Evolutionary conservation across 2,113 vertebrate genomes (phyloP), one percentile per base, ranked within the genome.

Genomic region (Paramormyrops kingsleyae): DNA sequence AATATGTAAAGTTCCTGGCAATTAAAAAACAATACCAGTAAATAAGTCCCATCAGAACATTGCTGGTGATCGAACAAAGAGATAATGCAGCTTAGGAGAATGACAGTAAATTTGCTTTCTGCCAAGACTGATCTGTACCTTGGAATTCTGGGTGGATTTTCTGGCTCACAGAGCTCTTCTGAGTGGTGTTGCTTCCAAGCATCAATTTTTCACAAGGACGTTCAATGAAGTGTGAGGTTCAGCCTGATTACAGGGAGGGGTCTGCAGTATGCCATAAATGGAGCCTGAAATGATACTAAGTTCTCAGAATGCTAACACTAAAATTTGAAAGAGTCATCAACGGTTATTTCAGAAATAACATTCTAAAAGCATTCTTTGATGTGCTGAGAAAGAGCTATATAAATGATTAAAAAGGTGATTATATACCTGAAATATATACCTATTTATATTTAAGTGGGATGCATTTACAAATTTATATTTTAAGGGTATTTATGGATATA

Each of bases 21-120:
- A 31, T 39, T 42, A 17, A 35, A 52, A 66, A 53, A 49, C 15
- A 44, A 27, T 46, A 89, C 62, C 44, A 93, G 92, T 89, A 74
- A 94, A 93, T 94, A 94, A 94, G 94, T 94, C 93, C 93, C 92
- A 92, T 93, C 93, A 92, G 93, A 92, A 95, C 94, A 95, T 92
- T 91, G 91, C 93, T 91, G 93, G 92, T 90, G 92, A 94, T 93
- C 93, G 94, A 94, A 95, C 10, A 31, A 66, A 66, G 62, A 66
- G 62, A 27, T 66, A 66, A 66, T 66, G 90, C 83, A 88, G 88
- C 88, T 46, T 44, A 46, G 21, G 19, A 44, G 80, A 24, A 84
- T 47, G 80, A 84, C 17, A 12, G 31, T 21, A 83, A 83, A 83
- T 42, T 12, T 83, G 31, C 17, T 6, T 42, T 77, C 77, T 92